Conservation (phyloP, 2,888 invertebrate genomes). For the Hydrotaea diabolus region DNA sequence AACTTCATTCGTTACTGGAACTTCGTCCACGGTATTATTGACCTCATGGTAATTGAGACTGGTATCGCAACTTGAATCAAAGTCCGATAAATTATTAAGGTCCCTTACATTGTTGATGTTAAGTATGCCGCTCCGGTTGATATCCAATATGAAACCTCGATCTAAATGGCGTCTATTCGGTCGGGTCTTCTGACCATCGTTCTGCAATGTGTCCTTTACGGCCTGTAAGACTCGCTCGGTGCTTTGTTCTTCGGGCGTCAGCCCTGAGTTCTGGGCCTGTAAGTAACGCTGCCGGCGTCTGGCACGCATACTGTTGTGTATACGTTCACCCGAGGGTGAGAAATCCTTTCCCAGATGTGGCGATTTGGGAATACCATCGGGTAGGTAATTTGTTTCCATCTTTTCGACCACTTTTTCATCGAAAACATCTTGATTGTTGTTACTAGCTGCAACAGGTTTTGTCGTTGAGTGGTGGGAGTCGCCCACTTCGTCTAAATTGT, state of each 20-base stretch:
- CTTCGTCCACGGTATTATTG: slow-evolving; percentile 69
- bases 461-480: background rate
- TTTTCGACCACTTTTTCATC: slow-evolving; percentile 67
- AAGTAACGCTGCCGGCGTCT: slow-evolving; percentile 77
- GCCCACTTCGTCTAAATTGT: slow-evolving; percentile 75
- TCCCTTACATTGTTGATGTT: slow-evolving; percentile 79
- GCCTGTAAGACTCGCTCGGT: slow-evolving; percentile 77
- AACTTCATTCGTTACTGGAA: slow-evolving; percentile 5
- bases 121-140: slow-evolving; percentile 77
- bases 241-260: slow-evolving; percentile 70
- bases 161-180: slow-evolving; percentile 78
- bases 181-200: slow-evolving; percentile 61
- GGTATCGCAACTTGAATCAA: slow-evolving; percentile 81
- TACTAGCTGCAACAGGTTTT: slow-evolving; percentile 31
- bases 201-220: slow-evolving; percentile 75
- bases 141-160: slow-evolving; percentile 79
- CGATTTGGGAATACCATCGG: slow-evolving; percentile 79
- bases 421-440: slow-evolving; percentile 6
- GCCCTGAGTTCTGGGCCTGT: slow-evolving; percentile 73
- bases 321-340: slow-evolving; percentile 80
- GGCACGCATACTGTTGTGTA: slow-evolving; percentile 80
- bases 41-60: slow-evolving; percentile 80
- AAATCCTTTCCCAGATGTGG: slow-evolving; percentile 81
- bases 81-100: slow-evolving; percentile 80
- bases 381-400: slow-evolving; percentile 71